Base-by-base conservation (phyloP, 1,140 invertebrate genomes). In the Proales similis region DNA sequence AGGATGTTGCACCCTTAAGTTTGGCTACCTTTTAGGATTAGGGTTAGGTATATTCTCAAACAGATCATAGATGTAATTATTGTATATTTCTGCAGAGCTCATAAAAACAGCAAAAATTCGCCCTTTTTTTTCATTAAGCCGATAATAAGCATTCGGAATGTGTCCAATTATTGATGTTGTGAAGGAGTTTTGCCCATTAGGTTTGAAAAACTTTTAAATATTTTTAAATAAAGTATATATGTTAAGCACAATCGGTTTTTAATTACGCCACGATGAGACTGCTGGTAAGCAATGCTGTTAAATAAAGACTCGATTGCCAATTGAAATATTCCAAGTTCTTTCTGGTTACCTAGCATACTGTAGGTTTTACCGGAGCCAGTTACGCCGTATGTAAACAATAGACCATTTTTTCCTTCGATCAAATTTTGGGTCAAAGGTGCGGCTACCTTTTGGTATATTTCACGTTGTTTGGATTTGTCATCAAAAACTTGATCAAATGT, bases 41-140 rank as follows among this genome's bases (percentile, higher is more conserved):
- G 17, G 33, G 11, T 36, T 17, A 11, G 33, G 17, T 30, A 48
- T 48, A 12, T 69, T 96, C 90, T 84, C 83, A 3, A 98, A 77
- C 14, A 98, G 79, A 81, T 99, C 94, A 77, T 89, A 96, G 5
- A 96, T 87, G 73, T 83, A 86, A 69, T 97, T 96, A 71, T 99
- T 98, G 74, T 98, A 98, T 69, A 98, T 88, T 77, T 99, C 93
- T 62, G 94, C 82, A 71, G 93, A 97, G 3, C 88, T 91, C 4
- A 97, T 82, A 78, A 98, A 99, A 4, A 98, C 86, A 24, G 87
- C 82, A 53, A 72, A 78, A 7, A 48, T 63, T 26, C 47, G 63
- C n/a, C 66, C 61, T n/a, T n/a, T n/a, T n/a, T n/a, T n/a, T n/a
- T n/a, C n/a, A n/a, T n/a, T n/a, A n/a, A n/a, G n/a, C n/a, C n/a